phyloP scores from a whole-genome alignment of 1,140 invertebrate species.

The Adoxophyes honmai region DNA sequence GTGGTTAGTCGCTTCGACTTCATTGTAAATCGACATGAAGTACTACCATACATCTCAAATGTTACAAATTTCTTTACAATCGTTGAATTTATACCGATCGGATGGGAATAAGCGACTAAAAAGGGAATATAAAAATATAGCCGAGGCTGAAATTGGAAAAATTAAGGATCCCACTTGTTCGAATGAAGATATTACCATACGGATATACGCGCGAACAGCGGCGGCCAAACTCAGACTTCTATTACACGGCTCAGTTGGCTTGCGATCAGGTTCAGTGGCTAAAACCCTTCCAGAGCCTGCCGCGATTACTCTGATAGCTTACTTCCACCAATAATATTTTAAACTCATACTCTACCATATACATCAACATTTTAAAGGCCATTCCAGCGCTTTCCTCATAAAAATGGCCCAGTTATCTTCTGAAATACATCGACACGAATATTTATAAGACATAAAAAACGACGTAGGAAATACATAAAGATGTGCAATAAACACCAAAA shows the following conservation, averaged over 20 bases:
- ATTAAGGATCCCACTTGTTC: constrained; percentile 29
- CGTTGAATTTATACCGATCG: too few species aligned
- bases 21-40: too few species aligned
- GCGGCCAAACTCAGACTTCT: constrained; percentile 54
- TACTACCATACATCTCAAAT: too few species aligned
- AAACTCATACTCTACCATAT: background rate
- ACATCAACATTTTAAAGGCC: background rate
- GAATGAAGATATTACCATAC: constrained; percentile 41
- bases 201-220: constrained; percentile 35
- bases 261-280: constrained; percentile 46
- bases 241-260: constrained; percentile 67
- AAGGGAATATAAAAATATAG: too few species aligned
- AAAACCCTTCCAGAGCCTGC: background rate
- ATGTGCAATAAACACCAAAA: constrained; percentile 59
- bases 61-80: too few species aligned
- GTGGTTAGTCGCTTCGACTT: too few species aligned
- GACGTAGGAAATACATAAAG: constrained; percentile 34
- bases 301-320: background rate
- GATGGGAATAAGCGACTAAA: too few species aligned
- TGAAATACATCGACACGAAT: constrained; percentile 11
- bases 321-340: background rate
- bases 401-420: background rate
- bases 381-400: background rate
- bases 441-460: constrained; percentile 7
- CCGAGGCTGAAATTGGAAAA: background rate